A percentile compares a stretch with the other conserved stretches of the same genome.
These are phyloP conservation scores for Phrynosoma platyrhinos DNA, from an alignment of 2,113 vertebrate species.

Conservation along the genomic window DNA sequence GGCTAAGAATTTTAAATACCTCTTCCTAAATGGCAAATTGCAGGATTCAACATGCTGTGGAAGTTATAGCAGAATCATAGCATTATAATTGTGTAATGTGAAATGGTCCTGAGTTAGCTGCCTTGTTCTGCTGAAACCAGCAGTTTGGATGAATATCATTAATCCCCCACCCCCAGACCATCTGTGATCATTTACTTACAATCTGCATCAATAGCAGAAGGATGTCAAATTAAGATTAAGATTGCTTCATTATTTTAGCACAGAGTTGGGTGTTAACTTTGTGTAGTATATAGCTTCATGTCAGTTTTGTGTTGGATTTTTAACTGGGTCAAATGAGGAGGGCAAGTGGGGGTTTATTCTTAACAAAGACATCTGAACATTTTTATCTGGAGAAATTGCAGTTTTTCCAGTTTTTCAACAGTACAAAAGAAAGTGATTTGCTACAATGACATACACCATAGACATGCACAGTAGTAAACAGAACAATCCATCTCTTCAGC, in stretches of 20 bases:
- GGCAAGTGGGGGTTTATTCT: conserved; percentile 51
- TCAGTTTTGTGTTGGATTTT: not conserved
- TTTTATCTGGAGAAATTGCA: conserved; percentile 54
- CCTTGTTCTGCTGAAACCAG: not conserved
- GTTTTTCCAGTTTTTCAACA: conserved; percentile 39
- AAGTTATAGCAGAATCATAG: no score
- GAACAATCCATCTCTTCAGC: conserved; percentile 22
- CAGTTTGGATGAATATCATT: not conserved
- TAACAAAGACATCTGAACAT: conserved; percentile 49
- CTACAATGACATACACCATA: not conserved
- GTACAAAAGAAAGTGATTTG: not conserved
- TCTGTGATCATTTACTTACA: not conserved
- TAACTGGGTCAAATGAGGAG: conserved; percentile 11
- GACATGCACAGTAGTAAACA: conserved; percentile 1
- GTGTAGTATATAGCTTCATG: conserved; percentile 23
- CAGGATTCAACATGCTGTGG: no score
- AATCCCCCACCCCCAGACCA: not conserved
- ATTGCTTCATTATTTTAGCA: conserved; percentile 24
- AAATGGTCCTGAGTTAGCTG: not conserved
- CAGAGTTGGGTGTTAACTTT: not conserved
- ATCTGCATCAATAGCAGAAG: not conserved
- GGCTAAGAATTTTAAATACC: no score
- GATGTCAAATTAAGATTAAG: not conserved
- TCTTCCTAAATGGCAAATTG: no score
- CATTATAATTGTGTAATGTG: no score